These are phyloP conservation scores for Pseudomyrmex dendroicus DNA, from an alignment of 1,140 invertebrate genomes.

Conservation along the genomic window DNA sequence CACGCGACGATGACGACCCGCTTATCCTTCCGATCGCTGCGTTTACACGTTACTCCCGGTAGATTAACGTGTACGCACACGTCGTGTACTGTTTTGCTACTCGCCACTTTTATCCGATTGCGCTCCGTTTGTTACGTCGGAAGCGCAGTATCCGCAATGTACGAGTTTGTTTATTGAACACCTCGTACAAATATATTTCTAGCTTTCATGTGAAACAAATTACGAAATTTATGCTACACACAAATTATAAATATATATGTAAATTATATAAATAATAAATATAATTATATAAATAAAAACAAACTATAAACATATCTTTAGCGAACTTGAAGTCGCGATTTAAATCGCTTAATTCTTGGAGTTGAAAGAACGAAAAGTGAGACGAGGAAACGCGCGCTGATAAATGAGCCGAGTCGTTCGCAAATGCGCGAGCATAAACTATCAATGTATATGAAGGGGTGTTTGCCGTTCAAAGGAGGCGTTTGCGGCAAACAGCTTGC, in stretches of 20 bases:
- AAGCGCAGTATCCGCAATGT: neutral
- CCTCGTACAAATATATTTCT: too few relatives aligned
- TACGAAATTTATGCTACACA: too few relatives aligned
- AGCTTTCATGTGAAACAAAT: too few relatives aligned
- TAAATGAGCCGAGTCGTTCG: constrained; percentile 32
- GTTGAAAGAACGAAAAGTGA: constrained; percentile 38
- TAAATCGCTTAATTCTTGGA: constrained; percentile 7
- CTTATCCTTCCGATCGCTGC: constrained; percentile 42
- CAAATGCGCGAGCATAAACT: constrained; percentile 66
- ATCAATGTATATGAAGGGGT: constrained; percentile 68
- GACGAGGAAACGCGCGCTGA: constrained; percentile 63
- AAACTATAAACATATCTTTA: neutral
- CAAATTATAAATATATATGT: too few relatives aligned
- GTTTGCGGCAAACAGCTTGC: constrained; percentile 65
- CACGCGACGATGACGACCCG: constrained; percentile 23
- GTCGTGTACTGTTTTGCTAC: neutral
- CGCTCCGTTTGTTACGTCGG: neutral
- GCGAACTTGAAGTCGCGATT: constrained; percentile 2
- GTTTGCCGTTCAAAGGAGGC: constrained; percentile 72
- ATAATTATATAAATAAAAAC: neutral
- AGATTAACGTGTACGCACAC: constrained; percentile 24
- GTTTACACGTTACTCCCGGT: constrained; percentile 28
- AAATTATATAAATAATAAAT: constrained; percentile 4
- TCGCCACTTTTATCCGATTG: constrained; percentile 9
- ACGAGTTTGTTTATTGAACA: neutral